A percentile compares a stretch with the other conserved stretches of the same genome.
Conservation (phyloP, 2,888 invertebrate species). For the Crepidodera aurea region DNA sequence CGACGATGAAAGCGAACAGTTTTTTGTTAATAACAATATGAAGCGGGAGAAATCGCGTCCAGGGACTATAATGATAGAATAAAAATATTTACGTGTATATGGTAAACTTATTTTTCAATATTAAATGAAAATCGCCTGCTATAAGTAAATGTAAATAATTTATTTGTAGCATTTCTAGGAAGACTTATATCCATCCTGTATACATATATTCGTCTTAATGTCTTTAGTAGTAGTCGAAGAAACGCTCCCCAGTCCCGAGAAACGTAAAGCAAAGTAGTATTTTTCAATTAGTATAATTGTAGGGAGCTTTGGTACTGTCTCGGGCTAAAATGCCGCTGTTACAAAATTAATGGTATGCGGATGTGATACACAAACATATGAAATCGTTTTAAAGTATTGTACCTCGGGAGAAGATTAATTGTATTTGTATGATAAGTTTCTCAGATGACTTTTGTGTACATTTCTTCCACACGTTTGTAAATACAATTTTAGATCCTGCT, state of each 20-base stretch:
- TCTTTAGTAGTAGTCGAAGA: neutral
- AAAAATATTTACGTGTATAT: too few species aligned
- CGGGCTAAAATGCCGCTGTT: slow-evolving; percentile 2
- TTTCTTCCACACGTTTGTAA: too few species aligned
- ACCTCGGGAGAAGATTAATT: neutral
- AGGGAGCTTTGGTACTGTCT: slow-evolving; percentile 1
- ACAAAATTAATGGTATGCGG: slow-evolving; percentile 3
- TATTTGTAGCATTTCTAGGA: too few species aligned
- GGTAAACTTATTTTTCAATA: too few species aligned
- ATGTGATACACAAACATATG: slow-evolving; percentile 3
- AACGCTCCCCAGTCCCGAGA: neutral
- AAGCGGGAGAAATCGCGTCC: too few species aligned
- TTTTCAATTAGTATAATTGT: slow-evolving; percentile 3
- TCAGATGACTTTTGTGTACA: neutral
- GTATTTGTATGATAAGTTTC: neutral
- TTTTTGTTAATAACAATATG: too few species aligned
- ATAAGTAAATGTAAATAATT: too few species aligned
- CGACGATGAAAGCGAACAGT: too few species aligned
- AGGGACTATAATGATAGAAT: too few species aligned
- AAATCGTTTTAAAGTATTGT: slow-evolving; percentile 3
- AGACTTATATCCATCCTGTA: neutral
- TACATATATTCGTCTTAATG: neutral
- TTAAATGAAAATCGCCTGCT: too few species aligned
- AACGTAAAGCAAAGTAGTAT: neutral
- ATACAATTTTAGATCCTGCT: too few species aligned